Base-by-base conservation (phyloP, 2,888 invertebrate genomes). In the Coleophora deauratella region DNA sequence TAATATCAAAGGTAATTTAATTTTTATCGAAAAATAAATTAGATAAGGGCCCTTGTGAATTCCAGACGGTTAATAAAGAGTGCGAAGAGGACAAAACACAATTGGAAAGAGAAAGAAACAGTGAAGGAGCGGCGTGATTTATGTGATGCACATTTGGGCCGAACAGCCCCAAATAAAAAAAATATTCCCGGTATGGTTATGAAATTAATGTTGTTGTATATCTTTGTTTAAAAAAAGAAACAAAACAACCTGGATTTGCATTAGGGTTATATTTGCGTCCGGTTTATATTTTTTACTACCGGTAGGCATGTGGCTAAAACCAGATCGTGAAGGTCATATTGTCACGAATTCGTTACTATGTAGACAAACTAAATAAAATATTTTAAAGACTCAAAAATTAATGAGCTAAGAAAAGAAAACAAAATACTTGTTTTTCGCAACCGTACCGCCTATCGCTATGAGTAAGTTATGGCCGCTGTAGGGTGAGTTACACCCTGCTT, bases 401-500 rank as follows among this genome's bases (percentile, higher is more conserved):
- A 4, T 21, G 3, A 21, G 21, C 21, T 3, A 55, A 55, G 55
- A 58, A 62, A 59, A 61, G 50, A 63, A 66, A 71, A 67, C 67
- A 68, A 66, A 68, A 67, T 73, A 72, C 73, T 72, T 73, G 76
- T 73, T 79, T 79, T 81, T 77, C 69, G 70, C 72, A 77, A 82
- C 77, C 21, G 21, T 21, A 80, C 85, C 77, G 77, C 79, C 82
- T 84, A 85, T 82, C 82, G 81, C 78, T 82, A 84, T 85, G 84
- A 84, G 84, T 85, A 80, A 85, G 78, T 85, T 85, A 85, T 85
- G 81, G 82, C 81, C 75, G 78, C 72, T 66, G 84, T 79, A 82
- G 85, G 85, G 84, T 85, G 85, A 85, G 80, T 84, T 85, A 85
- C 85, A 85, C 85, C 85, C 85, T 84, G 82, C 79, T 82, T 82